Evolutionary conservation across 2,888 invertebrate genomes (phyloP).

Genomic region (Laothoe populi): DNA sequence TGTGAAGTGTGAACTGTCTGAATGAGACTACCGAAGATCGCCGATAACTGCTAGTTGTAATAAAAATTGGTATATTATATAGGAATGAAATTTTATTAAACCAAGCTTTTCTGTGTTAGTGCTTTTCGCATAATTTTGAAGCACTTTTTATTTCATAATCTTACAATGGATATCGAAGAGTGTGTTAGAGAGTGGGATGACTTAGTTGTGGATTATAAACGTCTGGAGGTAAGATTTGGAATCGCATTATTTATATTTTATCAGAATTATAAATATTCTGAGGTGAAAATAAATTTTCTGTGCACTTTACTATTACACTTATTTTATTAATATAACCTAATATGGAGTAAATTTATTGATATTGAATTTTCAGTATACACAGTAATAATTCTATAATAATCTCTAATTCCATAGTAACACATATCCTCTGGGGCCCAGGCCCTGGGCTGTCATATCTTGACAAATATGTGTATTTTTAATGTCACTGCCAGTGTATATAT

Average conservation of each 20-base stretch:
- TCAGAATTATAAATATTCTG: background rate
- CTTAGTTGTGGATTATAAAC: constrained; percentile 90
- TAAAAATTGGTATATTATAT: no score
- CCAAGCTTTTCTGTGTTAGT: background rate
- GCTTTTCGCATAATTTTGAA: constrained; percentile 29
- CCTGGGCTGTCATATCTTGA: no score
- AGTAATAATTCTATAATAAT: no score
- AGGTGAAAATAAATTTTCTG: constrained; percentile 1
- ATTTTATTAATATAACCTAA: background rate
- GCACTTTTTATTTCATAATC: constrained; percentile 29
- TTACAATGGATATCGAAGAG: constrained; percentile 85
- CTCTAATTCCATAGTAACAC: background rate
- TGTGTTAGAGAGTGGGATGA: constrained; percentile 92
- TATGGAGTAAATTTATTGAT: background rate
- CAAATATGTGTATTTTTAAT: no score
- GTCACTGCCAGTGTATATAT: no score
- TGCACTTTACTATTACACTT: background rate
- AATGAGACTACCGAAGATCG: no score
- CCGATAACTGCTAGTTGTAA: no score
- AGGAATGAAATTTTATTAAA: constrained; percentile 15
- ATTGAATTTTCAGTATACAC: background rate
- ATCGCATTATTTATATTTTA: background rate
- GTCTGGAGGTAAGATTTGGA: constrained; percentile 88
- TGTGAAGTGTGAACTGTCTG: no score
- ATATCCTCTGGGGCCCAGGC: no score